Conservation (phyloP, 1,140 invertebrate genomes). For the Cyphomyrmex costatus region DNA sequence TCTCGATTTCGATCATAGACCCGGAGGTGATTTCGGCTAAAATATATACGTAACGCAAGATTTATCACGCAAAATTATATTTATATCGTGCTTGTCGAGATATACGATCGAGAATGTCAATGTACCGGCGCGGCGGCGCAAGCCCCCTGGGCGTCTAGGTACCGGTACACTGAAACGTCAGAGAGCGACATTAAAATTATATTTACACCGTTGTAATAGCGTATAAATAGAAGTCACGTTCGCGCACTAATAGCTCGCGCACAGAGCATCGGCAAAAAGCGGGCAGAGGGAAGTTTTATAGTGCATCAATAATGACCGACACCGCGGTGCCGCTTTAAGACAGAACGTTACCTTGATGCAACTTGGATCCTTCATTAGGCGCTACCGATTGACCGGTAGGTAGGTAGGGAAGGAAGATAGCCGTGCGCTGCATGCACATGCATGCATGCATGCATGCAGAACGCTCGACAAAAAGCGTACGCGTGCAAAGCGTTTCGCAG, state of each 20-base stretch:
- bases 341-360: conserved; percentile 66
- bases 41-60: conserved; percentile 9
- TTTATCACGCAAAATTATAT: conserved; percentile 52
- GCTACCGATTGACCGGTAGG: conserved; percentile 71
- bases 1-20: background rate
- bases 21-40: background rate
- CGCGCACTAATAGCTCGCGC: conserved; percentile 43
- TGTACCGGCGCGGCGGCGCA: background rate
- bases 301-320: conserved; percentile 58
- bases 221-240: conserved; percentile 55
- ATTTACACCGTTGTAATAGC: conserved; percentile 52
- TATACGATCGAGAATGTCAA: conserved; percentile 46
- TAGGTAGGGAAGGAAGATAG: conserved; percentile 41
- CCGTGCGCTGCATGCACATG: conserved; percentile 48
- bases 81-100: conserved; percentile 33
- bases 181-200: conserved; percentile 58
- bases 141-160: conserved; percentile 3
- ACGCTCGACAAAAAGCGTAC: conserved; percentile 75
- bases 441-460: conserved; percentile 70
- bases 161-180: conserved; percentile 19
- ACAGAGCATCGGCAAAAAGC: conserved; percentile 22
- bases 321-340: conserved; percentile 51
- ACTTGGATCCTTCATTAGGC: conserved; percentile 74
- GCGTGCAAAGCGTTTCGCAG: conserved; percentile 77
- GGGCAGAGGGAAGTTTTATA: conserved; percentile 32